Evolutionary conservation across 2,888 invertebrate genomes (phyloP), one percentile per base, ranked within the genome.

Genomic region (Agrilus cyanescens): DNA sequence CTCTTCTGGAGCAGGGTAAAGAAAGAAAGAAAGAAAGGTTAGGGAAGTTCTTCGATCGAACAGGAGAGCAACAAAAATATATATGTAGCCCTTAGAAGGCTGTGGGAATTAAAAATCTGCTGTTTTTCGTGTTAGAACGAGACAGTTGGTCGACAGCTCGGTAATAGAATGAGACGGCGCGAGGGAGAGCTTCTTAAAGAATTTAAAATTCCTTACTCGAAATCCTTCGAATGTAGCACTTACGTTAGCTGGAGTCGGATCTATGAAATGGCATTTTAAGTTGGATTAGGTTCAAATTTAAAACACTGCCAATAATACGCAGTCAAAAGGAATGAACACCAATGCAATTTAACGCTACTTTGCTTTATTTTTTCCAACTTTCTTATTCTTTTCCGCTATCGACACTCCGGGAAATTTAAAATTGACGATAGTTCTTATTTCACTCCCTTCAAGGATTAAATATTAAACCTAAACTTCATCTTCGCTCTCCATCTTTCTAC

Each of bases 241-340:
- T 62, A 63, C 59, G 55, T 59, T 54, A 58, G 60, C 57, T 59
- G 56, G 58, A 57, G 61, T 56, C 59, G 65, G 66, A 66, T 66
- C 65, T 66, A 65, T 66, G 64, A 67, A 67, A 67, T 67, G 67
- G 66, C 66, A 67, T 67, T 67, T 67, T 67, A 67, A 67, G 67
- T 67, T 67, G 66, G 67, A 67, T 67, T 67, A 66, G 65, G 62
- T 66, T 66, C 64, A 62, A 65, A 66, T 67, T 65, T 67, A 66
- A 66, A 67, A 66, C 65, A 63, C 60, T 59, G 62, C 61, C 65
- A 64, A 65, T 65, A 65, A 66, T 65, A 65, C 61, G 57, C 61
- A 59, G 60, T 60, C 60, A 59, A 60, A 59, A 58, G 59, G 60
- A 48, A 48, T 46, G 48, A 48, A 48, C 44, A 48, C 48, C 48